A percentile compares a stretch with the other conserved stretches of the same genome.
Conservation (phyloP, 2,888 invertebrate species). For the Cataglyphis cursor region DNA sequence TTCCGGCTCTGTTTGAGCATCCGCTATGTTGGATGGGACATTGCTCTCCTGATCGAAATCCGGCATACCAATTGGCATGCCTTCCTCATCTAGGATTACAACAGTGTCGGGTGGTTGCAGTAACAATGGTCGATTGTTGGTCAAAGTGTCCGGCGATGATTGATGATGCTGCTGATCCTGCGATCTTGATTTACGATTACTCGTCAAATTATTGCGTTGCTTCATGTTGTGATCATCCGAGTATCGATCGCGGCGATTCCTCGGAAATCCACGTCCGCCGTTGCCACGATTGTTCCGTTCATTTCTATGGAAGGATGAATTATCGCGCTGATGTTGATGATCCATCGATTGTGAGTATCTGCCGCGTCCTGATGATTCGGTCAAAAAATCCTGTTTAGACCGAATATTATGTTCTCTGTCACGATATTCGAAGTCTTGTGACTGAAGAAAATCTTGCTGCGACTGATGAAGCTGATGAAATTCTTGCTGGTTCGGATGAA, state of each 20-base stretch:
- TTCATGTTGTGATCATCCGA: conserved; percentile 78
- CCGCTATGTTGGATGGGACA: conserved; percentile 20
- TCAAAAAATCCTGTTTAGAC: conserved; percentile 76
- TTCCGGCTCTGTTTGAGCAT: conserved; percentile 43
- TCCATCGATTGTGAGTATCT: conserved; percentile 72
- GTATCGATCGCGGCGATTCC: conserved; percentile 80
- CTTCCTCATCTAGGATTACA: conserved; percentile 79
- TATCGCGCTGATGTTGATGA: conserved; percentile 76
- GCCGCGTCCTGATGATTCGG: conserved; percentile 72
- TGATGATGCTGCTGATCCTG: conserved; percentile 70
- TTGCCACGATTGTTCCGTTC: conserved; percentile 76
- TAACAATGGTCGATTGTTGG: conserved; percentile 70
- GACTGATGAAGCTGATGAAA: conserved; percentile 78
- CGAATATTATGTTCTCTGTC: conserved; percentile 75
- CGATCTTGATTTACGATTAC: conserved; percentile 74
- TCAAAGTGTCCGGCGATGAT: conserved; percentile 71
- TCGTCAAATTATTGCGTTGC: conserved; percentile 69
- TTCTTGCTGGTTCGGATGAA: conserved; percentile 77
- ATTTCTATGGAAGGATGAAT: conserved; percentile 76
- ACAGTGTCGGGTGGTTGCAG: conserved; percentile 79
- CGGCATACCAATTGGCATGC: conserved; percentile 76
- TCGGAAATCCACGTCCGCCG: conserved; percentile 74
- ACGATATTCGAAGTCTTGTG: conserved; percentile 77
- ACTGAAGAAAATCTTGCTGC: conserved; percentile 76
- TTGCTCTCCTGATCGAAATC: conserved; percentile 68